These are phyloP conservation scores for Trochalopteron elliotii DNA, from an alignment of 2,113 vertebrate species.

Conservation along the genomic window DNA sequence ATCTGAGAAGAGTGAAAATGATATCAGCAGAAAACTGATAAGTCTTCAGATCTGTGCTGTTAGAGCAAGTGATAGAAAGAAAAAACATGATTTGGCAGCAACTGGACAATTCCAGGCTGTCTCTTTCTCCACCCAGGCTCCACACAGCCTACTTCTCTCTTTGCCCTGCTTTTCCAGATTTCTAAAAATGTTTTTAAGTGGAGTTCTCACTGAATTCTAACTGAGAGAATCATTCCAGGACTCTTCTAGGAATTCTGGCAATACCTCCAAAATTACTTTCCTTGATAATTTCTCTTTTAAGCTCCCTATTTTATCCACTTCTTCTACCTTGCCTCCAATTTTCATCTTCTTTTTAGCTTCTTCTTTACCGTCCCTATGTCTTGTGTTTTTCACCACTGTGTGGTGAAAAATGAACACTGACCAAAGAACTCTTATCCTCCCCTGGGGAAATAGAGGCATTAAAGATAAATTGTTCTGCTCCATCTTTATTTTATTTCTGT, in stretches of 20 bases:
- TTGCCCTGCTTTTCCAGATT: neutral
- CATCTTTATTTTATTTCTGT: neutral
- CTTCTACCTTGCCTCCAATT: neutral
- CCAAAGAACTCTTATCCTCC: neutral
- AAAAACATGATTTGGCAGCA: neutral
- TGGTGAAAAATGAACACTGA: neutral
- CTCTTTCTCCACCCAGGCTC: neutral
- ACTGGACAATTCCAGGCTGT: neutral
- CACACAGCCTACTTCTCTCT: neutral
- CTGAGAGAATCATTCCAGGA: neutral
- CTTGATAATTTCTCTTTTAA: neutral
- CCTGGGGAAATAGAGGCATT: neutral
- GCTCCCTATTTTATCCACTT: neutral
- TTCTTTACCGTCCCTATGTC: neutral
- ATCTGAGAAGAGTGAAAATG: neutral
- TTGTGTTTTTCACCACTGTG: neutral
- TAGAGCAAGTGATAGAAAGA: neutral
- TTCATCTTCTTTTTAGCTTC: neutral
- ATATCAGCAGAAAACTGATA: neutral
- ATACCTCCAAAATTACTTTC: neutral
- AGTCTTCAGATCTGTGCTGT: neutral
- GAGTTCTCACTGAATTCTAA: neutral
- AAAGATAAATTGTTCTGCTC: neutral
- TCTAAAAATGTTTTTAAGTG: neutral
- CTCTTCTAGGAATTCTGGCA: neutral